Evolutionary conservation across 2,113 vertebrate genomes (phyloP).

Genomic region (Cinclus mexicanus): DNA sequence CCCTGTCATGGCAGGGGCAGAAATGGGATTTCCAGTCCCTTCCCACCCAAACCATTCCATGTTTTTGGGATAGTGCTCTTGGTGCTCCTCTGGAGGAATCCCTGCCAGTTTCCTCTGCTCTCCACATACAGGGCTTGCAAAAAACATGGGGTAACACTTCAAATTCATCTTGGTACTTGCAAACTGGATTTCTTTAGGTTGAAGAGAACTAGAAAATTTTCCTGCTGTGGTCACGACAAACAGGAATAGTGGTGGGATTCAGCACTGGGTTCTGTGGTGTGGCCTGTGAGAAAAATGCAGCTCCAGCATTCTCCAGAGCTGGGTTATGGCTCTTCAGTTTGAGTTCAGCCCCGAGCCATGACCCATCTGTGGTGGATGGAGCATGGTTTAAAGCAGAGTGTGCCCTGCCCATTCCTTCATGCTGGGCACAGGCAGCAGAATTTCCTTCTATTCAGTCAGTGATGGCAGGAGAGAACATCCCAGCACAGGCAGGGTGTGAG

Average conservation of each 20-base stretch:
- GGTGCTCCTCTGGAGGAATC: background rate
- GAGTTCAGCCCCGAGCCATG: background rate
- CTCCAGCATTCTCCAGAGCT: background rate
- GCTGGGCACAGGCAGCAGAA: background rate
- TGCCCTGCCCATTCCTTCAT: rapidly evolving
- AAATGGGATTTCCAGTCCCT: rapidly evolving
- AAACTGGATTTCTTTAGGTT: background rate
- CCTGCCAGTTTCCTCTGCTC: background rate
- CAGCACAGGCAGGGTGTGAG: background rate
- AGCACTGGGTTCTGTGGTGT: rapidly evolving
- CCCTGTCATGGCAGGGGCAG: background rate
- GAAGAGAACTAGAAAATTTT: background rate
- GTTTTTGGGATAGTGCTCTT: background rate
- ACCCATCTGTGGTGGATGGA: background rate
- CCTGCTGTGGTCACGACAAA: background rate
- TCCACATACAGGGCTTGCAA: background rate
- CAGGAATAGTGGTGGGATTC: background rate
- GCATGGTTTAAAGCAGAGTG: background rate
- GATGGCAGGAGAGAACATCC: background rate
- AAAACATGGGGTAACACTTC: background rate
- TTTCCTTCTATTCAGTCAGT: rapidly evolving
- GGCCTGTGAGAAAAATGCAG: background rate
- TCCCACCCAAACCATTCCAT: background rate
- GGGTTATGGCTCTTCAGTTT: background rate
- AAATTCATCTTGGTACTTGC: background rate